Conservation (phyloP, 2,888 invertebrate genomes). For the Lochmaea crataegi region DNA sequence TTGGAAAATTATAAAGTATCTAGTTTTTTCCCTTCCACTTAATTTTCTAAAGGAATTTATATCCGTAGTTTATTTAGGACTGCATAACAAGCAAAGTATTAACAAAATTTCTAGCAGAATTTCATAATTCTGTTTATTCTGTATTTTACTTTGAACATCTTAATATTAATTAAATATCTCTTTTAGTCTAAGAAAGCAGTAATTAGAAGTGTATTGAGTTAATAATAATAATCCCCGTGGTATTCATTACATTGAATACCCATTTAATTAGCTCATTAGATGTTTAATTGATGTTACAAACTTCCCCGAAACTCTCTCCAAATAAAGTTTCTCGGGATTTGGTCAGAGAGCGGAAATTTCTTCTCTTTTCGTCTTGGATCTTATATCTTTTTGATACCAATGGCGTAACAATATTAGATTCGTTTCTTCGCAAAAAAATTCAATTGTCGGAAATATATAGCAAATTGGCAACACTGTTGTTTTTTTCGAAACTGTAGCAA, state of each 20-base stretch:
- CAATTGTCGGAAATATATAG: too few relatives aligned
- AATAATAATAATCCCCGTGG: constrained; percentile 57
- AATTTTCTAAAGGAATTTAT: constrained; percentile 32
- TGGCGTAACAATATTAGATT: not conserved
- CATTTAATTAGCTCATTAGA: constrained; percentile 69
- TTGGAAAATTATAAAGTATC: constrained; percentile 5
- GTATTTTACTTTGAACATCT: constrained; percentile 49
- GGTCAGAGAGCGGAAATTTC: constrained; percentile 34
- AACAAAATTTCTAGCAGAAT: constrained; percentile 42
- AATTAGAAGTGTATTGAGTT: constrained; percentile 58
- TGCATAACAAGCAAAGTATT: constrained; percentile 39
- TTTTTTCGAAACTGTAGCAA: too few relatives aligned
- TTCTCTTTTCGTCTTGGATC: not conserved
- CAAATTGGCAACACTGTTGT: too few relatives aligned
- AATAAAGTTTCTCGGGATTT: constrained; percentile 46
- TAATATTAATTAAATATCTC: constrained; percentile 57
- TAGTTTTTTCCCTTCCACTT: constrained; percentile 19
- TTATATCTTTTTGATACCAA: not conserved
- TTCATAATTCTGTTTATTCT: constrained; percentile 43
- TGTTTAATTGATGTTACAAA: constrained; percentile 66
- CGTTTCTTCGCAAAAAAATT: too few relatives aligned
- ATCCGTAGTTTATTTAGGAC: constrained; percentile 30
- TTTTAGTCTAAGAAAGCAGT: constrained; percentile 55
- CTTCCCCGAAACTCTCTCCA: constrained; percentile 48
- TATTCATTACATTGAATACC: constrained; percentile 67